Evolutionary conservation across 1,140 invertebrate genomes (phyloP), one percentile per base, ranked within the genome.

Genomic region (Brachionus rotundiformis): DNA sequence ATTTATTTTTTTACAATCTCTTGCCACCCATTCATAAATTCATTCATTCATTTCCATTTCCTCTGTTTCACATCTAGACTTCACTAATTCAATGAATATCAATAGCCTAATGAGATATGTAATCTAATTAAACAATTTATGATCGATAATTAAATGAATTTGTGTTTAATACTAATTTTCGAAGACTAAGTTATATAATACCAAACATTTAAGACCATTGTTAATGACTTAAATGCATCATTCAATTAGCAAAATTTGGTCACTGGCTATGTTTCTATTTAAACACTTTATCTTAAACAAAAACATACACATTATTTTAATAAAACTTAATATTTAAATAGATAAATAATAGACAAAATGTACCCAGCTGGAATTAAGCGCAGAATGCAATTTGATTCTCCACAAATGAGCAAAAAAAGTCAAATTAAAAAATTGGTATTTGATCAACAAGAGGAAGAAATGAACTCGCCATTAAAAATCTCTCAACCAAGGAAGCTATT

Each of bases 81-180:
- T 54, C 47, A 54, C 29, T 63, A 63, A 63, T 63, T 63, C n/a
- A 29, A 63, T 29, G 25, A 33, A 3, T 63, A 63, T 63, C 25
- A 27, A 6, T 39, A 10, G 10, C 25, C 61, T 29, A 63, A 63
- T 63, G 29, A 33, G 61, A 29, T 33, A 63, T 63, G 61, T 63
- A 63, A 63, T 63, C 29, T 63, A 63, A 63, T 63, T 63, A 63
- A 63, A 63, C 61, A 63, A 63, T 63, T 63, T 29, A 63, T 63
- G n/a, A 63, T 29, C 29, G 27, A 63, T 29, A 29, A 27, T 63
- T 63, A 63, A 27, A 27, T 63, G 61, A 29, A 54, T 54, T 16
- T 54, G 23, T 54, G 16, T 16, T 19, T 54, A 54, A 7, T 19
- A 7, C n/a, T 6, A 54, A 54, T 8, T 54, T 23, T 39, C 7